phyloP scores from a whole-genome alignment of 2,113 vertebrate genomes.

The Antennarius striatus region DNA sequence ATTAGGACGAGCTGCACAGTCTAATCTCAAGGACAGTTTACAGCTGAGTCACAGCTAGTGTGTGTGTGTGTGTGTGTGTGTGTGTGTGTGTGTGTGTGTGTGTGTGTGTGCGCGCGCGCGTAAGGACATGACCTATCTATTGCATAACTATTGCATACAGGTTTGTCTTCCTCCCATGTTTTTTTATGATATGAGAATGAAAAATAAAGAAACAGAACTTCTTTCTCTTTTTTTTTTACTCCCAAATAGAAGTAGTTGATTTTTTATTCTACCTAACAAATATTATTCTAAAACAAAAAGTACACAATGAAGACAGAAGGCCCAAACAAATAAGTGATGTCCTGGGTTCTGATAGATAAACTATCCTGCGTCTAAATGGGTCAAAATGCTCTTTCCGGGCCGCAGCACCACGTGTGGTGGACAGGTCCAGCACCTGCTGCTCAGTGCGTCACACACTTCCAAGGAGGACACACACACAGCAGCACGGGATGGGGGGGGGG shows the following conservation, averaged over 20 bases:
- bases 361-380: not conserved
- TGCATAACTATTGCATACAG: too few relatives aligned
- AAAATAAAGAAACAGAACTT: too few relatives aligned
- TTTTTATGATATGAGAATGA: too few relatives aligned
- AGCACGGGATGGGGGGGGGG: constrained; percentile 39
- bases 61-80: constrained; percentile 17
- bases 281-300: too few relatives aligned
- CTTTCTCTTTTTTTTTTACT: too few relatives aligned
- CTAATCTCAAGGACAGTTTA: constrained; percentile 67
- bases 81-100: constrained; percentile 10
- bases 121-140: not conserved
- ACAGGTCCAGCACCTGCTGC: constrained; percentile 67
- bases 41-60: constrained; percentile 60
- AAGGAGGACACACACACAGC: constrained; percentile 23
- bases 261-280: too few relatives aligned
- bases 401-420: constrained; percentile 52
- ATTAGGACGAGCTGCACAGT: not conserved
- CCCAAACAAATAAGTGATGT: too few relatives aligned
- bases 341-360: too few relatives aligned
- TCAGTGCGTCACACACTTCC: constrained; percentile 47
- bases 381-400: constrained; percentile 13
- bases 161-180: too few relatives aligned
- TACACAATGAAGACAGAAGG: too few relatives aligned
- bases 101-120: constrained; percentile 11
- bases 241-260: too few relatives aligned